phyloP scores from a whole-genome alignment of 2,888 invertebrate genomes.

The Caenorhabditis imperialis region DNA sequence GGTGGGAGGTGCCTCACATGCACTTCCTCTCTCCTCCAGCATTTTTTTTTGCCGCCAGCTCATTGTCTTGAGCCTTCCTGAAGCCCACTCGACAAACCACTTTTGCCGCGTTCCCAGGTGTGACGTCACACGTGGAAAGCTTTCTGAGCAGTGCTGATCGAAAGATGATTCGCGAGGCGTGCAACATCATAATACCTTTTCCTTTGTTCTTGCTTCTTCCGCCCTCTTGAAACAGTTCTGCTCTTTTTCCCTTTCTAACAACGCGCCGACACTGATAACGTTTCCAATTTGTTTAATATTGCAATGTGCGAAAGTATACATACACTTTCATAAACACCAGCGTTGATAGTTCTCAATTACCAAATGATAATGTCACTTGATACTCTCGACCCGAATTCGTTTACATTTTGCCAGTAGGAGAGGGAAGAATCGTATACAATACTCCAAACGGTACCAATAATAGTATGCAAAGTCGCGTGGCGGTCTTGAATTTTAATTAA shows the following conservation, averaged over 20 bases:
- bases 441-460: constrained; percentile 21
- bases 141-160: constrained; percentile 19
- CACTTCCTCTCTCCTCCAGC: constrained; percentile 6
- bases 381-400: too few species aligned
- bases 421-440: background rate
- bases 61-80: constrained; percentile 40
- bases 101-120: constrained; percentile 46
- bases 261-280: constrained; percentile 47
- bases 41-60: constrained; percentile 33
- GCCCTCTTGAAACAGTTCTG: background rate
- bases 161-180: constrained; percentile 11
- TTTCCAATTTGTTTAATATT: background rate
- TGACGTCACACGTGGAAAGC: constrained; percentile 41
- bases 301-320: too few species aligned
- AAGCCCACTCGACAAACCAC: constrained; percentile 55
- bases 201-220: constrained; percentile 1
- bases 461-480: constrained; percentile 41
- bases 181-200: too few species aligned
- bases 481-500: constrained; percentile 48
- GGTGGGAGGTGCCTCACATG: too few species aligned
- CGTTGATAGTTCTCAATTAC: too few species aligned
- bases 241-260: too few species aligned
- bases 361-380: too few species aligned
- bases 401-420: too few species aligned
- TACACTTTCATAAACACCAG: too few species aligned